These are phyloP conservation scores for Lepidochrysops patricia DNA, from an alignment of 2,888 invertebrate species.

Conservation along the genomic window DNA sequence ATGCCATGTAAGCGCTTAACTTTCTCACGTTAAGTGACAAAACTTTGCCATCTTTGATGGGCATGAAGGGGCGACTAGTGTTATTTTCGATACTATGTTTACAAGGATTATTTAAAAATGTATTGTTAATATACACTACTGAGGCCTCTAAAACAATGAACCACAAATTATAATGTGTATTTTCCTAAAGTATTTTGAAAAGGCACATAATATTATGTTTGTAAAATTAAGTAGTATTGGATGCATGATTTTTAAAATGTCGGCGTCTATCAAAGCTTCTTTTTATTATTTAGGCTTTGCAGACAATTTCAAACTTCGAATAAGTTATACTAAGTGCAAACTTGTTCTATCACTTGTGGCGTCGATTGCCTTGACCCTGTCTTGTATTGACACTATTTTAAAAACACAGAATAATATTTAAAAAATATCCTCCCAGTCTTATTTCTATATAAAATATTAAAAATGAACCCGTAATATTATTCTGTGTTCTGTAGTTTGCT, in stretches of 20 bases:
- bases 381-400: slow-evolving; percentile 24
- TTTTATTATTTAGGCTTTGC: slow-evolving; percentile 69
- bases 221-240: slow-evolving; percentile 15
- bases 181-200: not conserved
- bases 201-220: not conserved
- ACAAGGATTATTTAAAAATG: not conserved
- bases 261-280: slow-evolving; percentile 46
- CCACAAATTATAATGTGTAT: not conserved
- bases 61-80: not conserved
- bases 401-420: slow-evolving; percentile 13
- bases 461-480: slow-evolving; percentile 20
- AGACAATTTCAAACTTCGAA: slow-evolving; percentile 26
- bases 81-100: not conserved
- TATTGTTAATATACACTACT: not conserved
- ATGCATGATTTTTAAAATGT: slow-evolving; percentile 30
- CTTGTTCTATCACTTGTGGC: slow-evolving; percentile 36
- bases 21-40: too few relatives aligned
- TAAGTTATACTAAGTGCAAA: slow-evolving; percentile 1
- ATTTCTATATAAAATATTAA: too few relatives aligned
- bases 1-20: too few relatives aligned
- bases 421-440: not conserved
- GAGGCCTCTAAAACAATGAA: not conserved
- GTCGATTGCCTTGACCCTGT: slow-evolving; percentile 59
- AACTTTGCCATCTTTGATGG: too few relatives aligned
- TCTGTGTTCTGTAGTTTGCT: slow-evolving; percentile 24